Evolutionary conservation across 2,888 invertebrate species (phyloP).

Genomic region (Lordiphosa andalusiaca): DNA sequence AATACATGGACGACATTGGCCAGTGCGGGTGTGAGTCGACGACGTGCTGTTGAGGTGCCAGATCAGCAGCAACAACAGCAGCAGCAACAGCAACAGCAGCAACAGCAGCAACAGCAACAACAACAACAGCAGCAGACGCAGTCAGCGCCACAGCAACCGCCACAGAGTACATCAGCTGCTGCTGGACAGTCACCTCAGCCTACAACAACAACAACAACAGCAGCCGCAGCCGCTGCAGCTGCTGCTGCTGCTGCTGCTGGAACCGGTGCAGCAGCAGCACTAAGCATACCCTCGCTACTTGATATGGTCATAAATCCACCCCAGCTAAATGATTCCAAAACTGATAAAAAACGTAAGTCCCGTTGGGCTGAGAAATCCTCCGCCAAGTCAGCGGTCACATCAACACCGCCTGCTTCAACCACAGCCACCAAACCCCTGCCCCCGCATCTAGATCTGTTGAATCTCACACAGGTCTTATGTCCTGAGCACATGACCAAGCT

Average conservation of each 20-base stretch:
- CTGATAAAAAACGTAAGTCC: slow-evolving; percentile 78
- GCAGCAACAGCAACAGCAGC: slow-evolving; percentile 29
- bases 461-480: slow-evolving; percentile 83
- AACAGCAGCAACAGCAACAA: slow-evolving; percentile 21
- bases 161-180: slow-evolving; percentile 31
- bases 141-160: slow-evolving; percentile 24
- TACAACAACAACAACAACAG: slow-evolving; percentile 18
- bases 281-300: slow-evolving; percentile 76
- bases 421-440: slow-evolving; percentile 41
- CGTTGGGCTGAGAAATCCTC: slow-evolving; percentile 75
- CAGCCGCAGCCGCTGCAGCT: no score
- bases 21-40: slow-evolving; percentile 38
- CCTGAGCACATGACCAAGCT: slow-evolving; percentile 83
- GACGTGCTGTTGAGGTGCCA: background rate
- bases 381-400: slow-evolving; percentile 10
- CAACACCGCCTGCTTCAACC: background rate
- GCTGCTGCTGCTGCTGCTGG: background rate
- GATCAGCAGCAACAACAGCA: slow-evolving; percentile 45
- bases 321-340: slow-evolving; percentile 31
- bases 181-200: slow-evolving; percentile 20
- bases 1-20: slow-evolving; percentile 64
- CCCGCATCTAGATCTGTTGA: slow-evolving; percentile 82
- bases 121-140: slow-evolving; percentile 31
- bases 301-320: slow-evolving; percentile 79
- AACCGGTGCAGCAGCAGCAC: slow-evolving; percentile 10